Percentiles rank a stretch among this genome's conserved stretches.
Evolutionary conservation across 2,888 invertebrate species (phyloP).

Genomic region (Trypoxylon attenuatum): DNA sequence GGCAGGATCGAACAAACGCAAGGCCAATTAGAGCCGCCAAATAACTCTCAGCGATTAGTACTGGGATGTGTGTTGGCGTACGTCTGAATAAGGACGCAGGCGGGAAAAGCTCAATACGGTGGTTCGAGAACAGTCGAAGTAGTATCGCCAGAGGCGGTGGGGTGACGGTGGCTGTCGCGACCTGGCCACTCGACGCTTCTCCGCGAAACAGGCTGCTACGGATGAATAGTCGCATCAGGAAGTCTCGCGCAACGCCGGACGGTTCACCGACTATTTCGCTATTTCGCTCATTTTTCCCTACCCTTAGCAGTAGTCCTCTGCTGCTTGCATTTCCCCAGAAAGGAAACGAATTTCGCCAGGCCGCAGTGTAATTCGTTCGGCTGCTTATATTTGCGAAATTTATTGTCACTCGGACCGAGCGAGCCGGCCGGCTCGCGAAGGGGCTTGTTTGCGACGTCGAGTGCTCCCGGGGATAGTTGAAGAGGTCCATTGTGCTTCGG

Average conservation of each 20-base stretch:
- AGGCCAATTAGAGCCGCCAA: conserved; percentile 27
- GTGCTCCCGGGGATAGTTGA: conserved; percentile 62
- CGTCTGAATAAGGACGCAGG: too few species aligned
- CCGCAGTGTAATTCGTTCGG: conserved; percentile 48
- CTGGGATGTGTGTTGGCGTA: too few species aligned
- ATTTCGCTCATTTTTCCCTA: background rate
- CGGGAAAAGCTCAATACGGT: too few species aligned
- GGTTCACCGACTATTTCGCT: too few species aligned
- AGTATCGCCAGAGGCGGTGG: too few species aligned
- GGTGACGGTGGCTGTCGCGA: too few species aligned
- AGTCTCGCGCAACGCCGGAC: too few species aligned
- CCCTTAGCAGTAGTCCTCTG: too few species aligned
- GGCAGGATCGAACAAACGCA: conserved; percentile 34
- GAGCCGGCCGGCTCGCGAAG: conserved; percentile 49
- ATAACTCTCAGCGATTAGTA: conserved; percentile 32
- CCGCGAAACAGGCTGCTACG: too few species aligned
- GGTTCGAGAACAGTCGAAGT: too few species aligned
- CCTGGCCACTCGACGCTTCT: too few species aligned
- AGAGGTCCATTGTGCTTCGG: conserved; percentile 63
- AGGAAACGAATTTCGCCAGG: conserved; percentile 33
- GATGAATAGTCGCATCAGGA: too few species aligned
- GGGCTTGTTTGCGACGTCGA: conserved; percentile 69
- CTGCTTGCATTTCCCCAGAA: background rate
- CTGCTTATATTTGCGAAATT: conserved; percentile 58
- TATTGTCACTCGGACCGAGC: conserved; percentile 46